A percentile compares a stretch with the other conserved stretches of the same genome.
These are phyloP conservation scores for Drosophila asahinai DNA, from an alignment of 1,140 invertebrate species.

Conservation along the genomic window DNA sequence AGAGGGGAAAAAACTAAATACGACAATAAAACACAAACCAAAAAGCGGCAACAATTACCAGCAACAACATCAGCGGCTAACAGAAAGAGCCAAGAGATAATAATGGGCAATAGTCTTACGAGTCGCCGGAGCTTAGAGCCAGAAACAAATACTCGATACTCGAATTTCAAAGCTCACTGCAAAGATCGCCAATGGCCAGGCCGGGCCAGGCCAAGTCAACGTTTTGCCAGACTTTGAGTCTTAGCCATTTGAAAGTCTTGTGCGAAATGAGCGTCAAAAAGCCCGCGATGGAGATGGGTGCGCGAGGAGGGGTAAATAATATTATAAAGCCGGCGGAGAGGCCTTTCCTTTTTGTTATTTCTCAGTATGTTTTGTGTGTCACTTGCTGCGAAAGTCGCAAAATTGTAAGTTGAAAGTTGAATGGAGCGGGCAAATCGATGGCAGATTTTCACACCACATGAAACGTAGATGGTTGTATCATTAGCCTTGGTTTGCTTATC, in stretches of 20 bases:
- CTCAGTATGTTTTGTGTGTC: slow-evolving; percentile 60
- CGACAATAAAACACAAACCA: slow-evolving; percentile 40
- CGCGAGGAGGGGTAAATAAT: slow-evolving; percentile 1
- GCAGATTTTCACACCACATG: slow-evolving; percentile 57
- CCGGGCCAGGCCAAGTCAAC: slow-evolving; percentile 29
- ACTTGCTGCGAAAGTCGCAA: slow-evolving; percentile 78
- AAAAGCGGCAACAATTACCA: slow-evolving; percentile 80
- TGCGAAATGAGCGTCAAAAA: slow-evolving; percentile 66
- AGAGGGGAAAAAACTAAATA: slow-evolving; percentile 35
- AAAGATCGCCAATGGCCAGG: slow-evolving; percentile 51
- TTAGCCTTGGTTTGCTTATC: slow-evolving; percentile 57
- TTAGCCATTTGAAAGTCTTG: slow-evolving; percentile 75
- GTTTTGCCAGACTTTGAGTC: slow-evolving; percentile 32
- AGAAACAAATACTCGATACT: slow-evolving; percentile 62
- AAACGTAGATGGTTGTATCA: slow-evolving; percentile 41
- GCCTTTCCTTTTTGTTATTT: slow-evolving; percentile 70
- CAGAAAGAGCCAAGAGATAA: slow-evolving; percentile 57
- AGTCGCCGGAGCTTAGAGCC: slow-evolving; percentile 23
- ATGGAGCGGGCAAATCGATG: slow-evolving; percentile 43
- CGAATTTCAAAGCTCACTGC: slow-evolving; percentile 56
- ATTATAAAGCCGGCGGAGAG: slow-evolving; percentile 25
- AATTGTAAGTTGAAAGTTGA: slow-evolving; percentile 78
- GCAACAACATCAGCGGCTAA: slow-evolving; percentile 56
- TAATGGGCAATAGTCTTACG: slow-evolving; percentile 73
- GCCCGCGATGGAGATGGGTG: slow-evolving; percentile 32